Evolutionary conservation across 2,797 vertebrate genomes (phyloP).

Genomic region (Menidia menidia): DNA sequence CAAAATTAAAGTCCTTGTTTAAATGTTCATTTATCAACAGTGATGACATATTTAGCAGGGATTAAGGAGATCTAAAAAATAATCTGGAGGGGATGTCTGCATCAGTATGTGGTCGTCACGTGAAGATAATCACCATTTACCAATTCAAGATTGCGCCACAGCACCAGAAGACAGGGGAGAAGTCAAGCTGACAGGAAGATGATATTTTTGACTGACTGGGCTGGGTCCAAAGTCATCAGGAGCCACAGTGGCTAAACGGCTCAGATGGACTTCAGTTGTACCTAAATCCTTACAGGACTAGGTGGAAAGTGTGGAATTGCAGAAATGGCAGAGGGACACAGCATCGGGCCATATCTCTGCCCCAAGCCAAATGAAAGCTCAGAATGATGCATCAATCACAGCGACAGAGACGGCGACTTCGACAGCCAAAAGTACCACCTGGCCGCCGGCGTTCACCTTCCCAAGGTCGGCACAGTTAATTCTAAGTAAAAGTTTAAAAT

Average conservation of each 20-base stretch:
- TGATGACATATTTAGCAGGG: conserved; percentile 8
- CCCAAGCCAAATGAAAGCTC: conserved; percentile 62
- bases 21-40: conserved; percentile 11
- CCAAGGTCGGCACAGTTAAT: conserved; percentile 71
- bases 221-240: conserved; percentile 32
- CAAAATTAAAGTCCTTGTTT: conserved; percentile 18
- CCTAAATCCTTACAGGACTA: conserved; percentile 57
- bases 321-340: conserved; percentile 56
- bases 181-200: conserved; percentile 23
- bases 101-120: background rate
- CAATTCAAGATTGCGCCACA: conserved; percentile 30
- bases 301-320: conserved; percentile 54
- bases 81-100: conserved; percentile 1
- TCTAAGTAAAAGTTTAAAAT: conserved; percentile 53
- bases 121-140: background rate
- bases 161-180: conserved; percentile 8
- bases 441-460: conserved; percentile 60
- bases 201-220: conserved; percentile 13
- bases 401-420: conserved; percentile 58
- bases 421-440: conserved; percentile 55
- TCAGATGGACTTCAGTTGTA: conserved; percentile 39
- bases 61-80: conserved; percentile 6
- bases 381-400: conserved; percentile 68
- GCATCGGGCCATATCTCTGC: conserved; percentile 57
- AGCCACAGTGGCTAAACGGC: conserved; percentile 28